Conservation (phyloP, 2,888 invertebrate genomes). For the Catonia carolina region DNA sequence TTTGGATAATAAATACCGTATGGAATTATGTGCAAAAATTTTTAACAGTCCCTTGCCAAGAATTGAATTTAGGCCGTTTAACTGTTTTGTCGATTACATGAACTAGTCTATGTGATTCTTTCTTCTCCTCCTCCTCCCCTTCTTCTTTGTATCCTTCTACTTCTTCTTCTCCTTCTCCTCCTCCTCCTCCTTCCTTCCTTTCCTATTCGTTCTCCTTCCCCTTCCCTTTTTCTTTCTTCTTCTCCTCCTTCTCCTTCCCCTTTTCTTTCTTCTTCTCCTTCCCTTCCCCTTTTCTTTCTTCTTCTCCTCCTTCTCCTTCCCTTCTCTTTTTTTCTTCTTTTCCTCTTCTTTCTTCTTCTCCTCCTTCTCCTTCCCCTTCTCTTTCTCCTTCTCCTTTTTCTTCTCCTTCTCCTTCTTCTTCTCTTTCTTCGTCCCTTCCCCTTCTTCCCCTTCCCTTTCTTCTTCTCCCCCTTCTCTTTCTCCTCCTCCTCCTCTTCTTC, state of each 20-base stretch:
- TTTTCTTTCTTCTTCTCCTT: neutral
- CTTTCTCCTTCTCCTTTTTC: neutral
- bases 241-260: neutral
- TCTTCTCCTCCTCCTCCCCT: neutral
- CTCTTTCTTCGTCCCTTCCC: neutral
- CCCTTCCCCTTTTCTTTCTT: neutral
- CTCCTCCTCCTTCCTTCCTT: neutral
- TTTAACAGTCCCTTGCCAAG: no score
- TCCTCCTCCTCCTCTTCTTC: neutral
- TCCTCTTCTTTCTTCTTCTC: neutral
- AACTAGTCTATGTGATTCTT: neutral
- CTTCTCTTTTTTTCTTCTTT: neutral
- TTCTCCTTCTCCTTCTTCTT: neutral
- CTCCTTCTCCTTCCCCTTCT: neutral
- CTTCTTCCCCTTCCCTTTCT: neutral
- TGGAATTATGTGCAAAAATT: no score
- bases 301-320: neutral
- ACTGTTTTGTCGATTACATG: neutral
- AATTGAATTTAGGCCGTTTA: no score
- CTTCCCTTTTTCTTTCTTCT: neutral
- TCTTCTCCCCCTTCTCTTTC: neutral
- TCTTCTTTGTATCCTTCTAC: neutral
- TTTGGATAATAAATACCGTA: no score
- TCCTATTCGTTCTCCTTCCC: neutral
- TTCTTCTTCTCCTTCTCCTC: neutral